These are phyloP conservation scores for Sminthurinus signatus DNA, from an alignment of 1,140 invertebrate species.

Conservation along the genomic window DNA sequence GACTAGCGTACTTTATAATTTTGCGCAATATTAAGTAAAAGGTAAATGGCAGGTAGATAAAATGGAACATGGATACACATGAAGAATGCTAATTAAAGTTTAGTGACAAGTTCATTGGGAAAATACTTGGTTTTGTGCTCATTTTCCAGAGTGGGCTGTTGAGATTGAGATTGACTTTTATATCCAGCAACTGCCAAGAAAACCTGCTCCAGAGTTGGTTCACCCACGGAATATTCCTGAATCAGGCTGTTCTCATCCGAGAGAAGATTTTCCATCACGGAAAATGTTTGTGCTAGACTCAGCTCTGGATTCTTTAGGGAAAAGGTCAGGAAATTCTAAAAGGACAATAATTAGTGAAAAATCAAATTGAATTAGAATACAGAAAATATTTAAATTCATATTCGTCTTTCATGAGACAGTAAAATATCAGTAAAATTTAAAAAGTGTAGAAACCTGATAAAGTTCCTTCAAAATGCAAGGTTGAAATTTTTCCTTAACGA, in stretches of 20 bases:
- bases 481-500: constrained; percentile 24
- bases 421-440: too few species aligned
- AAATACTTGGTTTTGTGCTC: too few species aligned
- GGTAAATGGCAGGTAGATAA: too few species aligned
- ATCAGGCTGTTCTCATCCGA: constrained; percentile 44
- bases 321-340: neutral
- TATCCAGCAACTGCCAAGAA: constrained; percentile 47
- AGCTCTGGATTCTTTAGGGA: constrained; percentile 21
- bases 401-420: neutral
- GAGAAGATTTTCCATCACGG: constrained; percentile 52
- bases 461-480: constrained; percentile 38
- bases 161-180: too few species aligned
- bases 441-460: constrained; percentile 32
- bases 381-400: neutral
- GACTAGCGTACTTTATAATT: too few species aligned
- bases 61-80: too few species aligned
- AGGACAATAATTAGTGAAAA: neutral
- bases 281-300: constrained; percentile 43
- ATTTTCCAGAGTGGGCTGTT: too few species aligned
- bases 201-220: constrained; percentile 60
- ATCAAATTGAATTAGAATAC: neutral
- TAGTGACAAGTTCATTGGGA: too few species aligned
- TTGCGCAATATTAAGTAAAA: too few species aligned
- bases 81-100: too few species aligned
- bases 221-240: constrained; percentile 58